Conservation (phyloP, 2,113 vertebrate genomes). For the Gallinago jamesoni region DNA sequence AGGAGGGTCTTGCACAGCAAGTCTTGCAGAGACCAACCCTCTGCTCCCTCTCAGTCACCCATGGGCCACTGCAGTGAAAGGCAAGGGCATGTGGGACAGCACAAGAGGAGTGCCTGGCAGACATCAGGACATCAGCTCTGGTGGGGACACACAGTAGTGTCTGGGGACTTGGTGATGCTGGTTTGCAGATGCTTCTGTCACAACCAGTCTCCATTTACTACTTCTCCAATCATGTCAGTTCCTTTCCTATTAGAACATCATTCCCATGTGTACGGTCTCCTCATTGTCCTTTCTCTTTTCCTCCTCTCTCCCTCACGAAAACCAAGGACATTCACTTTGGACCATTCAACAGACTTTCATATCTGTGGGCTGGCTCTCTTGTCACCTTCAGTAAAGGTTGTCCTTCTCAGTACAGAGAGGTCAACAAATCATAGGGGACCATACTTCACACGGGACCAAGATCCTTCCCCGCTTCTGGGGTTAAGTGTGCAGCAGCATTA, state of each 20-base stretch:
- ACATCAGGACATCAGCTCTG: not conserved
- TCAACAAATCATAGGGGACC: not conserved
- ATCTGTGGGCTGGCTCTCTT: not conserved
- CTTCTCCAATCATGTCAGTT: not conserved
- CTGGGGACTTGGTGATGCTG: not conserved
- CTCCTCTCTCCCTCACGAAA: not conserved
- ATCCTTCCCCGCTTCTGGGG: not conserved
- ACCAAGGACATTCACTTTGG: not conserved
- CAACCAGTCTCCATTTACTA: not conserved
- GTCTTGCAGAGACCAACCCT: not conserved
- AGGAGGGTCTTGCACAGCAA: fast-evolving
- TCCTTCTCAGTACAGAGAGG: not conserved
- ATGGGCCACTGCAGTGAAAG: not conserved
- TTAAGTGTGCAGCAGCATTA: not conserved
- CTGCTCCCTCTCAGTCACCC: not conserved
- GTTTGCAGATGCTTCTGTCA: not conserved
- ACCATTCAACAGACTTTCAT: fast-evolving
- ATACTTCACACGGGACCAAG: not conserved
- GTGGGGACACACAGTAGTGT: not conserved
- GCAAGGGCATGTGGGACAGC: not conserved
- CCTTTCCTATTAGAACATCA: not conserved
- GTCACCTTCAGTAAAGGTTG: not conserved
- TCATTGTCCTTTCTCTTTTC: not conserved
- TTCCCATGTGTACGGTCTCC: not conserved
- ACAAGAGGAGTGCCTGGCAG: not conserved